phyloP scores from a whole-genome alignment of 2,797 vertebrate species.

The Cyclura pinguis region DNA sequence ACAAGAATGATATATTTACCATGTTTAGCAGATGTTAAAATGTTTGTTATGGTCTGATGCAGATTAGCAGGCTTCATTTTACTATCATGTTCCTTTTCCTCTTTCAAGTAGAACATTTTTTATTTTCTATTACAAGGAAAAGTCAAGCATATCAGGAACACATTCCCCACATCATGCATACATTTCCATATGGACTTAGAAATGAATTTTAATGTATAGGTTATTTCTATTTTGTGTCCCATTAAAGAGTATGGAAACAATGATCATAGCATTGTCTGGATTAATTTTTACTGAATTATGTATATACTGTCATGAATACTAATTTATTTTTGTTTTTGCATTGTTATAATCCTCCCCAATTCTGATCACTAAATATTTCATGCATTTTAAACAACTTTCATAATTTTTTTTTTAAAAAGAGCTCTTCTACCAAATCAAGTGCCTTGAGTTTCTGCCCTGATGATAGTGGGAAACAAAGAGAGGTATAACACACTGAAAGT shows the following conservation, averaged over 20 bases:
- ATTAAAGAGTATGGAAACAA: slow-evolving; percentile 64
- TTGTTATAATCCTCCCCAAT: slow-evolving; percentile 64
- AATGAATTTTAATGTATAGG: slow-evolving; percentile 72
- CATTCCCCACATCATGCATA: slow-evolving; percentile 41
- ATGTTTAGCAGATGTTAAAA: slow-evolving; percentile 64
- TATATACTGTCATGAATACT: slow-evolving; percentile 77
- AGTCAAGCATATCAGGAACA: slow-evolving; percentile 63
- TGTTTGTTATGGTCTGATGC: slow-evolving; percentile 45
- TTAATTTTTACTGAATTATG: slow-evolving; percentile 75
- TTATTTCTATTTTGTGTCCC: slow-evolving; percentile 71
- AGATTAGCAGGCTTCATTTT: slow-evolving; percentile 64
- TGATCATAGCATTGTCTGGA: slow-evolving; percentile 73
- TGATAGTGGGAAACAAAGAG: slow-evolving; percentile 50
- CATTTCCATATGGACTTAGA: slow-evolving; percentile 63
- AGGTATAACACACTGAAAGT: neutral
- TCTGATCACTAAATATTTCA: slow-evolving; percentile 66
- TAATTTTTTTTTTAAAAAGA: slow-evolving; percentile 62
- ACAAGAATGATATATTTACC: slow-evolving; percentile 52
- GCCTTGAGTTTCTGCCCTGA: slow-evolving; percentile 33
- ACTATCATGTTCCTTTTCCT: slow-evolving; percentile 57
- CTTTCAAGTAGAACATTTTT: slow-evolving; percentile 68
- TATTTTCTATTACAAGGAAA: slow-evolving; percentile 67
- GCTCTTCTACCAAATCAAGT: slow-evolving; percentile 62
- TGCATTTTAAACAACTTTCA: slow-evolving; percentile 62
- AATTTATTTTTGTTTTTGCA: slow-evolving; percentile 69